Evolutionary conservation across 2,888 invertebrate species (phyloP).

Genomic region (Argyra leucocephala): DNA sequence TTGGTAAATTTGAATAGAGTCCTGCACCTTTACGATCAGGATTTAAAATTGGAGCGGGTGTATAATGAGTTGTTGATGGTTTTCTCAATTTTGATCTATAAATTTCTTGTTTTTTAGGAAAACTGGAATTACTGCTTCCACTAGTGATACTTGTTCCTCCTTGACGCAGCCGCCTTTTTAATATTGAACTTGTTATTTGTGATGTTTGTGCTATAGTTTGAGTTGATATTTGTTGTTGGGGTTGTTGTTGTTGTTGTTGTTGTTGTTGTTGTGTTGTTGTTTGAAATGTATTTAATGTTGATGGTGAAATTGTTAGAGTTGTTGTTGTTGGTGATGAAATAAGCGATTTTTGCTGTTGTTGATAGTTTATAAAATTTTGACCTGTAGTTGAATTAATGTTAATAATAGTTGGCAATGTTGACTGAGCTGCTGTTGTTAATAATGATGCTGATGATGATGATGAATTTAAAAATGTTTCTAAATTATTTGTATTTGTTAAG

Average conservation of each 20-base stretch:
- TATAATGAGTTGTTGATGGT: slow-evolving; percentile 54
- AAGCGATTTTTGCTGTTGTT: slow-evolving; percentile 20
- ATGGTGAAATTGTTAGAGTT: not conserved
- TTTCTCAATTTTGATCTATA: slow-evolving; percentile 41
- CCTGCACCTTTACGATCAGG: slow-evolving; percentile 85
- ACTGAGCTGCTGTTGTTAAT: slow-evolving; percentile 13
- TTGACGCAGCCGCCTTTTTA: slow-evolving; percentile 37
- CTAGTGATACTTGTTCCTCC: slow-evolving; percentile 26
- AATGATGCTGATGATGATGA: slow-evolving; percentile 20
- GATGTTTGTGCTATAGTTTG: slow-evolving; percentile 46
- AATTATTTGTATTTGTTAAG: not conserved
- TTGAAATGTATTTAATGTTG: slow-evolving; percentile 16
- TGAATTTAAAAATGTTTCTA: not conserved
- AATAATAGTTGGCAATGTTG: slow-evolving; percentile 24
- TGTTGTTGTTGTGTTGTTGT: slow-evolving; percentile 31
- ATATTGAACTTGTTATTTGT: slow-evolving; percentile 35
- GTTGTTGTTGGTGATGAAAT: slow-evolving; percentile 10
- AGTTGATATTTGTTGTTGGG: slow-evolving; percentile 21
- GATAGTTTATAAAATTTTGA: slow-evolving; percentile 23
- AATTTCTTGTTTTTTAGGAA: slow-evolving; percentile 26
- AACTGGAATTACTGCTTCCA: slow-evolving; percentile 16
- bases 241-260: slow-evolving; percentile 27
- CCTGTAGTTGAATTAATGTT: slow-evolving; percentile 27
- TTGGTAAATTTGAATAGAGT: slow-evolving; percentile 48
- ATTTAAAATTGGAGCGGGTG: slow-evolving; percentile 88